Evolutionary conservation across 2,797 vertebrate species (phyloP).

Genomic region (Sebastes vulpes): DNA sequence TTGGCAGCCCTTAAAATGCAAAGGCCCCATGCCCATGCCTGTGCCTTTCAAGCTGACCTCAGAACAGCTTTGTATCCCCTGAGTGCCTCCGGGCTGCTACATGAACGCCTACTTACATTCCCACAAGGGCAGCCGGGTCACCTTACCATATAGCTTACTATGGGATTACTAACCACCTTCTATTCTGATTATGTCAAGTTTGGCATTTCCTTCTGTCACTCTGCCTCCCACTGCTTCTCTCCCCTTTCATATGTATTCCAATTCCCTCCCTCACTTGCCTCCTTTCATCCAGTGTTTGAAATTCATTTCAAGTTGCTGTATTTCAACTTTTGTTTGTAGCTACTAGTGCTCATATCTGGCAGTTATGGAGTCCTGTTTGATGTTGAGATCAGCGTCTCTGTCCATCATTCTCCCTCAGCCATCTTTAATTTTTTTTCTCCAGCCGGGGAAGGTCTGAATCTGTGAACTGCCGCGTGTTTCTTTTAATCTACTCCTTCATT

Average conservation of each 20-base stretch:
- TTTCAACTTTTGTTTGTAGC: constrained; percentile 22
- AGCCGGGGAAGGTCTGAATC: neutral
- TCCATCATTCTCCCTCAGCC: constrained; percentile 1
- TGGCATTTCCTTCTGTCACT: constrained; percentile 3
- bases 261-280: neutral
- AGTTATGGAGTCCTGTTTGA: constrained; percentile 29
- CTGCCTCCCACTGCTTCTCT: neutral
- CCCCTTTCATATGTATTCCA: neutral
- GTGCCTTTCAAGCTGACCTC: constrained; percentile 66
- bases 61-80: constrained; percentile 53
- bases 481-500: constrained; percentile 32
- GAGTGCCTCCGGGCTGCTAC: constrained; percentile 28
- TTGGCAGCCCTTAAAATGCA: constrained; percentile 47
- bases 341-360: neutral
- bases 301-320: constrained; percentile 27
- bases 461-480: constrained; percentile 7
- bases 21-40: constrained; percentile 3
- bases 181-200: constrained; percentile 41
- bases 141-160: constrained; percentile 40
- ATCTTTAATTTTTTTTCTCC: constrained; percentile 2
- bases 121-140: constrained; percentile 35
- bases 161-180: constrained; percentile 32
- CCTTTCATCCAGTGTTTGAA: constrained; percentile 34
- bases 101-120: constrained; percentile 26
- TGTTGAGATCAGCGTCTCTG: constrained; percentile 25